Evolutionary conservation across 2,797 vertebrate genomes (phyloP).

Genomic region (Lophura swinhoii): DNA sequence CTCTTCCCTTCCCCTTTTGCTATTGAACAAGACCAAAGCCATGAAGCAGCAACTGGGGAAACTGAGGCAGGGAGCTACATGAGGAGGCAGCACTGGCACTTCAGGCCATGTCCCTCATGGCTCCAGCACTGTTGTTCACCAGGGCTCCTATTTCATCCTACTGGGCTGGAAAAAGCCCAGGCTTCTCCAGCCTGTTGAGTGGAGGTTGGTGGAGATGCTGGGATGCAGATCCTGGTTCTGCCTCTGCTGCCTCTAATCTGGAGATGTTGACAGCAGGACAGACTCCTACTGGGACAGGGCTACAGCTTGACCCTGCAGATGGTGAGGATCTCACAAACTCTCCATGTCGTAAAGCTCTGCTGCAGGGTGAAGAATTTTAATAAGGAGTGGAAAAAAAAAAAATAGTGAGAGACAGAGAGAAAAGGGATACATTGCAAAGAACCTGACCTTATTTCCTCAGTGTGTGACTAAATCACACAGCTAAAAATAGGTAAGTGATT

Average conservation of each 20-base stretch:
- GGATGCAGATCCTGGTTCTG: background rate
- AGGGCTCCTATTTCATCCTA: accelerated
- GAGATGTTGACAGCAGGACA: background rate
- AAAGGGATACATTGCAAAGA: slow-evolving; percentile 43
- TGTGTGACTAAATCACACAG: slow-evolving; percentile 60
- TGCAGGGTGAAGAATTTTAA: slow-evolving; percentile 65
- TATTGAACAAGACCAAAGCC: background rate
- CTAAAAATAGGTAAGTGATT: slow-evolving; percentile 72
- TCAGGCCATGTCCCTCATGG: background rate
- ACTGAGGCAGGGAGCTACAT: background rate
- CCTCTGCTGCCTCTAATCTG: background rate
- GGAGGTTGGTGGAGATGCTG: accelerated
- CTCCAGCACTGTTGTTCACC: background rate
- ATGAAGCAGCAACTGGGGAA: background rate
- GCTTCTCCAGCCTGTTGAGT: background rate
- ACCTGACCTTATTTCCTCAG: slow-evolving; percentile 67
- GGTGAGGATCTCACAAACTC: background rate
- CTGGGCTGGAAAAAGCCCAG: accelerated
- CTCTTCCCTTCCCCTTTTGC: background rate
- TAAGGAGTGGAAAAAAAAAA: slow-evolving; percentile 25
- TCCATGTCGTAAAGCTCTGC: slow-evolving; percentile 25
- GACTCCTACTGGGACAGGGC: slow-evolving; percentile 21
- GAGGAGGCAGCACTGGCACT: background rate
- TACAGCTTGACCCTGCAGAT: slow-evolving; percentile 43
- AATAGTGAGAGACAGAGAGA: slow-evolving; percentile 15